A percentile compares a stretch with the other conserved stretches of the same genome.
Evolutionary conservation across 2,113 vertebrate genomes (phyloP).

Genomic region (Neogobius melanostomus): DNA sequence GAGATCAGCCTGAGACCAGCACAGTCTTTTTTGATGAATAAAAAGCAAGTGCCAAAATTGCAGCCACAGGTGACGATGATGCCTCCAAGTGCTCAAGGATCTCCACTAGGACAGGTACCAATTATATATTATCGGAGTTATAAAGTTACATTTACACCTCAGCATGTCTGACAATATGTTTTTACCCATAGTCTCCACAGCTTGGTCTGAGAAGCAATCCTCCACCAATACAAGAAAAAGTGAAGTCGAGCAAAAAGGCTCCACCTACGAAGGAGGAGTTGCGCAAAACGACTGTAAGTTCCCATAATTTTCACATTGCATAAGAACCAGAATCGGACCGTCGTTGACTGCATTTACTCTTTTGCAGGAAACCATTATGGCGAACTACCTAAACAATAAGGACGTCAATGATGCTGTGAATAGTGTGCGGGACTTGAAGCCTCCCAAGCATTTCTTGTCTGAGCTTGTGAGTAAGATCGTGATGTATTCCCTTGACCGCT

Average conservation of each 20-base stretch:
- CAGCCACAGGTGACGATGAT: conserved; percentile 95
- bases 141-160: not conserved
- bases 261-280: conserved; percentile 95
- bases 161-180: not conserved
- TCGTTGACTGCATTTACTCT: not conserved
- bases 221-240: conserved; percentile 97
- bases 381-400: conserved; percentile 90
- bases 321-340: not conserved
- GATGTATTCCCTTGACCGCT: conserved; percentile 86
- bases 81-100: conserved; percentile 89
- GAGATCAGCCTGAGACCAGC: conserved; percentile 99
- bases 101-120: conserved; percentile 91
- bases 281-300: conserved; percentile 90
- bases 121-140: not conserved
- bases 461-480: conserved; percentile 96
- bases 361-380: conserved; percentile 85
- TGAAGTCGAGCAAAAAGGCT: conserved; percentile 92
- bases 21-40: conserved; percentile 94
- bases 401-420: conserved; percentile 86
- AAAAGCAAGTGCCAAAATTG: conserved; percentile 97
- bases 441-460: conserved; percentile 91
- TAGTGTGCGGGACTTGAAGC: conserved; percentile 89
- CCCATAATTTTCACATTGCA: not conserved
- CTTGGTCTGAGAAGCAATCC: conserved; percentile 98
- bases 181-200: conserved; percentile 80